A percentile compares a stretch with the other conserved stretches of the same genome.
Evolutionary conservation across 2,113 vertebrate species (phyloP).

Genomic region (Argyrosomus japonicus): DNA sequence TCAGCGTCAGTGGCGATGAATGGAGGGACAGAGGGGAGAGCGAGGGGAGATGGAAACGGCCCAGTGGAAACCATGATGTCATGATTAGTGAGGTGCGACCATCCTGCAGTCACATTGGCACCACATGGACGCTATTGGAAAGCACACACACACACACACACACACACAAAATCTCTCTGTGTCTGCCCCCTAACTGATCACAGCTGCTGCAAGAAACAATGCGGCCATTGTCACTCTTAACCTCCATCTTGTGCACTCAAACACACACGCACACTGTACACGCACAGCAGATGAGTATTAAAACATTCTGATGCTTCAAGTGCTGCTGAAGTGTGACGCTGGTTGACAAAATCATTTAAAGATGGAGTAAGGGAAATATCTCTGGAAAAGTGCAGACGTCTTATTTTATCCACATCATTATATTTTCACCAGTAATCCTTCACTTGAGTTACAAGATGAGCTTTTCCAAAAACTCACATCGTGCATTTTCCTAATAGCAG

Average conservation of each 20-base stretch:
- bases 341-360: conserved; percentile 26
- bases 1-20: conserved; percentile 51
- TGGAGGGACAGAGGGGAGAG: conserved; percentile 46
- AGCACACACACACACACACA: conserved; percentile 34
- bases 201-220: conserved; percentile 75
- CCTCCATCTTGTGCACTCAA: conserved; percentile 19
- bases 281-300: background rate
- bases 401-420: conserved; percentile 18
- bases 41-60: conserved; percentile 56
- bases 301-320: conserved; percentile 15
- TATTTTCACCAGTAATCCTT: background rate
- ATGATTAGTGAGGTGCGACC: conserved; percentile 80
- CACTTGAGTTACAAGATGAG: background rate
- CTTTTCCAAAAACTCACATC: background rate
- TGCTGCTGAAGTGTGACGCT: background rate
- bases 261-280: background rate
- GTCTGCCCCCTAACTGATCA: conserved; percentile 63
- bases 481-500: background rate
- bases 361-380: background rate
- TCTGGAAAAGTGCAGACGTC: background rate
- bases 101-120: conserved; percentile 77
- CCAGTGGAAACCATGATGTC: conserved; percentile 81
- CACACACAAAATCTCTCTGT: conserved; percentile 30
- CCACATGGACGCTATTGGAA: conserved; percentile 62
- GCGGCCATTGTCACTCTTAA: conserved; percentile 60